Conservation (phyloP, 2,888 invertebrate species). For the Tachina lurida region DNA sequence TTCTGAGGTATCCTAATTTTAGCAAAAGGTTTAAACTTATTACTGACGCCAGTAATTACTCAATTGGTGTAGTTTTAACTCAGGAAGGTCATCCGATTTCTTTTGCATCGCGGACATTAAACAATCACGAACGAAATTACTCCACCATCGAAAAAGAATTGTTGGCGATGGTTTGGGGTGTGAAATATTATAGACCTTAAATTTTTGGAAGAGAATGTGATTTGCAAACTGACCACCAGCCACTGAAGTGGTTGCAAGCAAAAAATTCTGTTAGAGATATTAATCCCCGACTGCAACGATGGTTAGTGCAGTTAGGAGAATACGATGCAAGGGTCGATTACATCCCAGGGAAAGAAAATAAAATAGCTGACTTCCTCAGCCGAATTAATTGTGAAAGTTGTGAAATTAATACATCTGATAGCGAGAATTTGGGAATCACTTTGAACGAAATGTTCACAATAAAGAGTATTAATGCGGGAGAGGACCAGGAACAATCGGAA, state of each 20-base stretch:
- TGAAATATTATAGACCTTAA: slow-evolving; percentile 78
- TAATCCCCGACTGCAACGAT: slow-evolving; percentile 59
- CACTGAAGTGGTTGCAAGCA: slow-evolving; percentile 64
- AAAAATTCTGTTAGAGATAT: slow-evolving; percentile 58
- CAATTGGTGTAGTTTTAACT: slow-evolving; percentile 42
- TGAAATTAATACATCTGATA: slow-evolving; percentile 22
- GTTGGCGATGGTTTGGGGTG: slow-evolving; percentile 43
- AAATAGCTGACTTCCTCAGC: slow-evolving; percentile 56
- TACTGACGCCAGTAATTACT: slow-evolving; percentile 24
- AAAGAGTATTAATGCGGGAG: slow-evolving; percentile 21
- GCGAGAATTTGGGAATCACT: no score
- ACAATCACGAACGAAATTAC: no score
- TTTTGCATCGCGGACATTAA: slow-evolving; percentile 38
- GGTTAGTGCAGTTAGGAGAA: slow-evolving; percentile 66
- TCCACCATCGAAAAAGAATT: slow-evolving; percentile 59
- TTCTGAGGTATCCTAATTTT: slow-evolving; percentile 34
- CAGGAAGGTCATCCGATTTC: slow-evolving; percentile 62
- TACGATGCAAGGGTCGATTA: slow-evolving; percentile 65
- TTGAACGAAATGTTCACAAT: neutral
- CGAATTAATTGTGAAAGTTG: slow-evolving; percentile 60
- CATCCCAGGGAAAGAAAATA: slow-evolving; percentile 69
- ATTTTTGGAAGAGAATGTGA: slow-evolving; percentile 75
- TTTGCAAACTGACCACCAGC: slow-evolving; percentile 50
- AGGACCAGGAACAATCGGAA: neutral
- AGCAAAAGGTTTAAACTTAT: slow-evolving; percentile 16